Percentiles rank a stretch among this genome's conserved stretches.
Conservation (phyloP, 2,888 invertebrate genomes). For the Mycalesis mineus region DNA sequence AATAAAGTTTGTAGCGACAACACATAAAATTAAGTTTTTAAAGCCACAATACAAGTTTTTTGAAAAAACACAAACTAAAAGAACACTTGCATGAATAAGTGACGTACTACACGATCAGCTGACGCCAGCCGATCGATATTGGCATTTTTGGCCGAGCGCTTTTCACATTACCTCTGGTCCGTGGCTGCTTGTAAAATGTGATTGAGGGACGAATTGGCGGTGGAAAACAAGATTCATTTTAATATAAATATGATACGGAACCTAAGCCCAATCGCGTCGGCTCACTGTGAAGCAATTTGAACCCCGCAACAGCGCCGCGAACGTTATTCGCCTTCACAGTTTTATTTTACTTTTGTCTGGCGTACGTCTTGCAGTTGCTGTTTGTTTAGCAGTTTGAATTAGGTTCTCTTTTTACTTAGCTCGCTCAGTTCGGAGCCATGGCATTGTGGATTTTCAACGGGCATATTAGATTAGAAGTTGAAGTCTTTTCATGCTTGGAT, state of each 20-base stretch:
- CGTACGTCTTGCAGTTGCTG: slow-evolving; percentile 59
- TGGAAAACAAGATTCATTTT: no score
- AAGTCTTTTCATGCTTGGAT: slow-evolving; percentile 7
- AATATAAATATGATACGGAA: neutral
- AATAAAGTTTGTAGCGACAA: no score
- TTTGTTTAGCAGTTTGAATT: slow-evolving; percentile 68
- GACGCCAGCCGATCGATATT: no score
- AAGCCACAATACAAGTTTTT: no score
- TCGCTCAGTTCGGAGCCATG: slow-evolving; percentile 11
- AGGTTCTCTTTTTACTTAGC: slow-evolving; percentile 43
- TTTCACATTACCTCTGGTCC: no score
- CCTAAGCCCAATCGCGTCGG: neutral
- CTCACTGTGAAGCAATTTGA: slow-evolving; percentile 26
- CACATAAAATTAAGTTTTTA: no score
- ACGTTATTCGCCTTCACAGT: slow-evolving; percentile 59
- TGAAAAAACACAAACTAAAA: no score
- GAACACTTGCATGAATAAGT: no score
- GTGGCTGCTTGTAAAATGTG: no score
- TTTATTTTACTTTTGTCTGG: slow-evolving; percentile 74
- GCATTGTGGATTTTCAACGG: slow-evolving; percentile 3
- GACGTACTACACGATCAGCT: no score
- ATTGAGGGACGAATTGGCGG: no score
- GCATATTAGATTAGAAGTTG: slow-evolving; percentile 11
- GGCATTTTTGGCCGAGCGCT: no score
- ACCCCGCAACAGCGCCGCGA: slow-evolving; percentile 44